These are phyloP conservation scores for Rhinichthys klamathensis DNA, from an alignment of 2,113 vertebrate species.

Conservation along the genomic window DNA sequence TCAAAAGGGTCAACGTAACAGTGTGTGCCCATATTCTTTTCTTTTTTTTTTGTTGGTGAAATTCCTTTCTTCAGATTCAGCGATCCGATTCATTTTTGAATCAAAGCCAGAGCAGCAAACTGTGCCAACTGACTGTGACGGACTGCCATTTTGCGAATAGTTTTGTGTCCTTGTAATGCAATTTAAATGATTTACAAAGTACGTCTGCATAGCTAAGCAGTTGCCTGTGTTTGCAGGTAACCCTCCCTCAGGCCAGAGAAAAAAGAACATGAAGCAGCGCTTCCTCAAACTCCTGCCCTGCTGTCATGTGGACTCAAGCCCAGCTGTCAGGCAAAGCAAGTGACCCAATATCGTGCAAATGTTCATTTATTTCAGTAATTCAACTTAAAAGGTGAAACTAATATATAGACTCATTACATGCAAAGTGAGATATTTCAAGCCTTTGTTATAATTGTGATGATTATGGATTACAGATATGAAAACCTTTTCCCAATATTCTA, in stretches of 20 bases:
- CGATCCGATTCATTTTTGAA: neutral
- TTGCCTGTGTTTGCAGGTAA: constrained; percentile 70
- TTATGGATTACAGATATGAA: no score
- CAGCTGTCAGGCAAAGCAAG: constrained; percentile 70
- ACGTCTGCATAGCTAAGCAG: neutral
- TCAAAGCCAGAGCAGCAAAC: neutral
- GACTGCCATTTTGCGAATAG: neutral
- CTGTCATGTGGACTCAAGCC: constrained; percentile 64
- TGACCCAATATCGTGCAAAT: constrained; percentile 23
- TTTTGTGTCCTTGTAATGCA: neutral
- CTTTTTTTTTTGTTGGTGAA: neutral
- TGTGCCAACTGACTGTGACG: neutral
- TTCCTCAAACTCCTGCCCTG: constrained; percentile 77
- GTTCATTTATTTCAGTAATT: no score
- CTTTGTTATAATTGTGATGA: no score
- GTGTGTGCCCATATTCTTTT: neutral
- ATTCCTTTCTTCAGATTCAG: neutral
- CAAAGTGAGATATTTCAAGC: no score
- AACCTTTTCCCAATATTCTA: no score
- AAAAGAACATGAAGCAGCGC: constrained; percentile 75
- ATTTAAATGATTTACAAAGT: neutral
- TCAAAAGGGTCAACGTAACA: neutral
- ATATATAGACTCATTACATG: no score
- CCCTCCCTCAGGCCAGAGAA: constrained; percentile 67
- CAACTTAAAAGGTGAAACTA: no score